Evolutionary conservation across 2,888 invertebrate genomes (phyloP), one percentile per base, ranked within the genome.

Genomic region (Cerastis rubricosa): DNA sequence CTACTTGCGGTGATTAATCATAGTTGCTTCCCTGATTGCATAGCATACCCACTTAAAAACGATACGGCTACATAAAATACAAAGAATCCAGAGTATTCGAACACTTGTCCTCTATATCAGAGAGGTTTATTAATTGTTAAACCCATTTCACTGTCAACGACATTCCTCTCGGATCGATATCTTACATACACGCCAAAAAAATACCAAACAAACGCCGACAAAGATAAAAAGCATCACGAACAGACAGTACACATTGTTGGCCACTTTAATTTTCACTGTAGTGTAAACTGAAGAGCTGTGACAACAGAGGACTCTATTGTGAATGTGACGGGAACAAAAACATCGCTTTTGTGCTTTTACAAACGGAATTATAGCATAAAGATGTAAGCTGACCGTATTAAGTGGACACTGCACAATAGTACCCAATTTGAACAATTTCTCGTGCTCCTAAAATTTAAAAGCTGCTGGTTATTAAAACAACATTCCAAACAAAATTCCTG

Each of bases 61-160:
- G 61, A 80, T 70, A 64, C 75, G 65, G 43, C 25, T 69, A 82
- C 84, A 86, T 85, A 83, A 87, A 88, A 86, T 78, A 83, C 79
- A 70, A 88, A 90, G 93, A 92, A 94, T 94, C 83, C 90, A 80
- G 90, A 92, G 91, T 89, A 93, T 91, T 91, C 90, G 88, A 91
- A 90, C 93, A 93, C 94, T 93, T 92, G 92, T 93, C 89, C 89
- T 92, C 89, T 88, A 89, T 85, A 85, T 84, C 87, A 83, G 90
- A 95, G 95, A 94, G 95, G 93, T 95, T 95, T 96, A 96, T 96
- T 96, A 96, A 96, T 95, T 95, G 94, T 94, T 91, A 92, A 93
- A 96, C 96, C 96, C 96, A 95, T 95, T 96, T 96, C 95, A 96
- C 95, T 95, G 96, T 96, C 96, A 95, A 93, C 94, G 93, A 91